Evolutionary conservation across 2,113 vertebrate species (phyloP), one percentile per base, ranked within the genome.

Genomic region (Columba livia): DNA sequence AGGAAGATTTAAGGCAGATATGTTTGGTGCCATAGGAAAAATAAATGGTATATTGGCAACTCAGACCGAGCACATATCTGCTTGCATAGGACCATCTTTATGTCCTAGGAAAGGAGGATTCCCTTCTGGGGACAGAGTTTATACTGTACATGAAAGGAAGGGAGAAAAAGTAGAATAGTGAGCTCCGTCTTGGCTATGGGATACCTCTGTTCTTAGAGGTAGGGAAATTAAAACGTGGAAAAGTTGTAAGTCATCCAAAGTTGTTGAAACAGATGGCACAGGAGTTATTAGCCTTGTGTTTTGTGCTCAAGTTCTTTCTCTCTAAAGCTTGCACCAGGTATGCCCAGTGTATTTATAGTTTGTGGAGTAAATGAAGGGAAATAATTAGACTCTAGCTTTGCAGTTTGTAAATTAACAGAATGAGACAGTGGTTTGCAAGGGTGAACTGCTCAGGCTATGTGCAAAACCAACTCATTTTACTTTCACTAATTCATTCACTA

Each of bases 351-450:
- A 61, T 79, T 78, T 81, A 47, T 73, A 81, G 90, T 48, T 56
- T 65, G 70, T 5, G 2, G 66, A 93, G 75, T 72, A 93, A 89
- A 88, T 48, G 34, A 82, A 40, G 25, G 83, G 73, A 91, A 90
- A 65, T 96, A 91, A 95, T 95, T 79, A 83, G 91, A 34, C 70
- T 84, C 71, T 53, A 50, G 80, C 74, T 88, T 93, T 79, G 90
- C 79, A 53, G 66, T 95, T 86, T 38, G 53, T 88, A 77, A 88
- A 93, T 91, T 66, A 95, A 71, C 57, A 77, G 70, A 88, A 78
- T 84, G 66, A 85, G 57, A 81, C 50, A 26, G 34, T 77, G 48
- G 47, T 71, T 93, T 82, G 78, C 42, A 71, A 71, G 85, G 54
- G 34, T 28, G 11, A 96, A 62, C 74, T 80, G 81, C 61, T 88